Conservation (phyloP, 2,113 vertebrate species). For the Arizona elegans region DNA sequence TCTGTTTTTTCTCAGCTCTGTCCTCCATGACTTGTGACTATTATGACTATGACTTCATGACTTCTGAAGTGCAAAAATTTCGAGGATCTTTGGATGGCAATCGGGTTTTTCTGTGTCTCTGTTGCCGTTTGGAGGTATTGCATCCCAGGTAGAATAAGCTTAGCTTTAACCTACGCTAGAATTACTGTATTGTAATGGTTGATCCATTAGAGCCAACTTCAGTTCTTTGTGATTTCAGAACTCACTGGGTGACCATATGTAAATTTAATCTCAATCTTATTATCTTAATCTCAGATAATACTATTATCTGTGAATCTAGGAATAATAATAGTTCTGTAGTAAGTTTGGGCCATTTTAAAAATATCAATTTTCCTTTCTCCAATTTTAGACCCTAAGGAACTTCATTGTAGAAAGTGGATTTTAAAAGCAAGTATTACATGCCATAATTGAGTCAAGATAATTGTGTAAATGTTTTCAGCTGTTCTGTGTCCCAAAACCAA, state of each 20-base stretch:
- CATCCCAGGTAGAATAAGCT: not conserved
- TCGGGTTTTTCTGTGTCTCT: not conserved
- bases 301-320: not conserved
- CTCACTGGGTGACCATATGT: not conserved
- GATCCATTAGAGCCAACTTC: not conserved
- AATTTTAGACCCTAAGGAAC: not conserved
- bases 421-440: not conserved
- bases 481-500: not conserved
- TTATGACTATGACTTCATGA: not conserved
- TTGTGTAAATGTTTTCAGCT: not conserved
- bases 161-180: not conserved
- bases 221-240: not conserved
- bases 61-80: not conserved
- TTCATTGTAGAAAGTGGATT: not conserved
- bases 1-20: not conserved
- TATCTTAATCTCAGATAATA: not conserved
- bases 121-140: not conserved
- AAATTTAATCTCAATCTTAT: not conserved
- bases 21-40: not conserved
- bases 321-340: not conserved
- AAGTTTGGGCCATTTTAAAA: not conserved
- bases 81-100: not conserved
- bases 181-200: not conserved
- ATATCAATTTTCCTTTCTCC: not conserved
- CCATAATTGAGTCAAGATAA: not conserved